phyloP scores from a whole-genome alignment of 2,797 vertebrate genomes.

The Hypotaenidia philippensis region DNA sequence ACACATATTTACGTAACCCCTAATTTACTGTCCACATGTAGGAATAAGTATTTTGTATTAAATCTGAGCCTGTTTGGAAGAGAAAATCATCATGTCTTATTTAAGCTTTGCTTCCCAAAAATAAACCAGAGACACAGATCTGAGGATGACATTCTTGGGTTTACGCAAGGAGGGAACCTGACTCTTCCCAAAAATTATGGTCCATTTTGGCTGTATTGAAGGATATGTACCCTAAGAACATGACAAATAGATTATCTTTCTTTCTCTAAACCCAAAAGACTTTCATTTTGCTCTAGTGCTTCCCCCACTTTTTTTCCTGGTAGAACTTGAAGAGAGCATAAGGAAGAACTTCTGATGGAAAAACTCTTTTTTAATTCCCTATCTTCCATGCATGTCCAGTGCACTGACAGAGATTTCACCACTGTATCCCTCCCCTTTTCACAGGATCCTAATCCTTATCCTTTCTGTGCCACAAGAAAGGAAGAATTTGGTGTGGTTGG shows the following conservation, averaged over 20 bases:
- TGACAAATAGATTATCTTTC: background rate
- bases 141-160: background rate
- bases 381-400: background rate
- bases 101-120: background rate
- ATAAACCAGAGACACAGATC: background rate
- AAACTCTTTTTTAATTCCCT: background rate
- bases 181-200: background rate
- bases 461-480: background rate
- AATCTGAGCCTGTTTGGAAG: background rate
- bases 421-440: background rate
- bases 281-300: background rate
- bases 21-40: background rate
- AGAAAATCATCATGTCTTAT: background rate
- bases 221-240: background rate
- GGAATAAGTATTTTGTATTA: background rate
- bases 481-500: background rate
- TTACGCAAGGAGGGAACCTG: background rate
- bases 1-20: background rate
- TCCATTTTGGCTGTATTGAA: background rate
- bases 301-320: background rate
- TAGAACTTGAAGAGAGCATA: background rate
- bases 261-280: background rate
- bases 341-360: background rate
- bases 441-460: background rate
- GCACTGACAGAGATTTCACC: background rate